These are phyloP conservation scores for Mirza zaza DNA, from an alignment of 2,113 vertebrate species.

Conservation along the genomic window DNA sequence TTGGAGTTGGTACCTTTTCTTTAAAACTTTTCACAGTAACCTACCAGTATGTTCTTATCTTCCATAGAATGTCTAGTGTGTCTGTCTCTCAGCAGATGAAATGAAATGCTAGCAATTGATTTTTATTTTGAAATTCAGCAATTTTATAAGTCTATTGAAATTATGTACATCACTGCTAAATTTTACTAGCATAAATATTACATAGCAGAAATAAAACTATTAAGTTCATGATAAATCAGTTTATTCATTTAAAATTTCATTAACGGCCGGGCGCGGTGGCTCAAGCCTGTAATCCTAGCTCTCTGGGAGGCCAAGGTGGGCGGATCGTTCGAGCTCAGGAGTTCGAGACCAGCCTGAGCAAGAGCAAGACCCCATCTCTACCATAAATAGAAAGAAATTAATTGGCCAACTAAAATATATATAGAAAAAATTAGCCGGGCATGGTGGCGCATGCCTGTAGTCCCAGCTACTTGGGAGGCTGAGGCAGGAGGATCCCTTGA, in stretches of 20 bases:
- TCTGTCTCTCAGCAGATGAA: not conserved
- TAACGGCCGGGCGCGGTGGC: too few species aligned
- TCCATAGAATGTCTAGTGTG: not conserved
- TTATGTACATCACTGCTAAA: constrained; percentile 50
- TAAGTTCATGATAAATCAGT: not conserved
- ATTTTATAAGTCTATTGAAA: constrained; percentile 37
- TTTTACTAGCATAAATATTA: constrained; percentile 14
- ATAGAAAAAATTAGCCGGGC: too few species aligned
- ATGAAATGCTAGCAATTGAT: not conserved
- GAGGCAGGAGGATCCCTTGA: too few species aligned
- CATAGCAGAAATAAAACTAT: not conserved
- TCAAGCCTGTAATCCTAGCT: too few species aligned
- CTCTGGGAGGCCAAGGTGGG: too few species aligned
- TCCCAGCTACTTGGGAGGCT: too few species aligned
- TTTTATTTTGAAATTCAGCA: constrained; percentile 43
- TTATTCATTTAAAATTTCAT: constrained; percentile 16
- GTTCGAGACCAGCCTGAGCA: too few species aligned
- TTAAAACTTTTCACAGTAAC: not conserved
- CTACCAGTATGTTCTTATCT: not conserved
- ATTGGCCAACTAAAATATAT: too few species aligned
- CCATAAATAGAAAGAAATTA: too few species aligned
- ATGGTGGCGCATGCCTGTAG: too few species aligned
- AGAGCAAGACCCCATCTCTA: too few species aligned
- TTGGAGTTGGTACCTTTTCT: not conserved
- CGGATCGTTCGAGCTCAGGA: too few species aligned